Evolutionary conservation across 1,140 invertebrate species (phyloP).

Genomic region (Physella acuta): DNA sequence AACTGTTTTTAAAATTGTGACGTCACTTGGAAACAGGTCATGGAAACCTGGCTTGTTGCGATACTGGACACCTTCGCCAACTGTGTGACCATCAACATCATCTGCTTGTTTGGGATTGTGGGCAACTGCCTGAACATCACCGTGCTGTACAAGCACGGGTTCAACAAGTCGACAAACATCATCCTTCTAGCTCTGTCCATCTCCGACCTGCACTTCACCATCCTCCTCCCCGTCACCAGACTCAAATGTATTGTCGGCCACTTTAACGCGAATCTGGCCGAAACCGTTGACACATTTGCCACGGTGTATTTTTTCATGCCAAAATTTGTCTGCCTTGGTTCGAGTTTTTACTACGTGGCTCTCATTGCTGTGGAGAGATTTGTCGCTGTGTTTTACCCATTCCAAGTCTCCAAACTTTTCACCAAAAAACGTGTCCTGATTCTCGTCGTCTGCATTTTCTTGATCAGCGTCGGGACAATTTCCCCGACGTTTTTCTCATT

Average conservation of each 20-base stretch:
- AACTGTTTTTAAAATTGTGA: too few species aligned
- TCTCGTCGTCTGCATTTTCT: neutral
- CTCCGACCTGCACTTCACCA: neutral
- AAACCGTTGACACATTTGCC: neutral
- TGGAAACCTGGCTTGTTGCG: too few species aligned
- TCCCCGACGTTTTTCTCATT: neutral
- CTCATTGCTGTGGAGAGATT: slow-evolving; percentile 7
- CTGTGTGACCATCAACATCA: neutral
- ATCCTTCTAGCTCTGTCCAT: slow-evolving; percentile 1
- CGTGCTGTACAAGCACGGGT: slow-evolving; percentile 1
- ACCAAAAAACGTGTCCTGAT: neutral
- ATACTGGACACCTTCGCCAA: slow-evolving; percentile 5
- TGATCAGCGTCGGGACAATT: neutral
- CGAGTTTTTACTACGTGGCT: neutral
- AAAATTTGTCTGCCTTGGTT: neutral
- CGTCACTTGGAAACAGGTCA: too few species aligned
- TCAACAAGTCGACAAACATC: neutral
- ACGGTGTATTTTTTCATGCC: slow-evolving; percentile 8
- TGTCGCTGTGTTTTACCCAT: slow-evolving; percentile 9
- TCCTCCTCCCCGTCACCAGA: neutral
- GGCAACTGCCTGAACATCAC: slow-evolving; percentile 6
- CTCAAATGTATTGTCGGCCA: neutral
- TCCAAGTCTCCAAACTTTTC: slow-evolving; percentile 3
- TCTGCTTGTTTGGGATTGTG: slow-evolving; percentile 6
- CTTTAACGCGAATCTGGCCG: neutral